Conservation (phyloP, 2,888 invertebrate species). For the Epinotia nisella region DNA sequence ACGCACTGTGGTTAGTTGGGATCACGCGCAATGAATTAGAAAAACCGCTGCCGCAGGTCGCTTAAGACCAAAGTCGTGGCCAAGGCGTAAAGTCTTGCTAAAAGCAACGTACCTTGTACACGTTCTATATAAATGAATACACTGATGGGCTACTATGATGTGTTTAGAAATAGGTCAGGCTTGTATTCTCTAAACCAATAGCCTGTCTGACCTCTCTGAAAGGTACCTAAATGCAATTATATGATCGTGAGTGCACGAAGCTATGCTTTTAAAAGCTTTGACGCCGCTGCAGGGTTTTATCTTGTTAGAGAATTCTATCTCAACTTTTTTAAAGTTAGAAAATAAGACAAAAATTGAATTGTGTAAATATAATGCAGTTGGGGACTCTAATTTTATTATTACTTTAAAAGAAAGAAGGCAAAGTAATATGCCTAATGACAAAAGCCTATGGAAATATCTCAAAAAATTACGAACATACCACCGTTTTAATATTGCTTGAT, state of each 20-base stretch:
- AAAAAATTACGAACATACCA: too few relatives aligned
- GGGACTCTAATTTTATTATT: too few relatives aligned
- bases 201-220: conserved; percentile 9
- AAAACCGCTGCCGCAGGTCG: too few relatives aligned
- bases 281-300: conserved; percentile 17
- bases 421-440: too few relatives aligned
- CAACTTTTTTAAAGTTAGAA: conserved; percentile 3
- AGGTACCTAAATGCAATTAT: conserved; percentile 24
- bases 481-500: too few relatives aligned
- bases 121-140: not conserved
- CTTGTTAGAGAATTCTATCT: conserved; percentile 10
- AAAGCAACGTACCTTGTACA: not conserved
- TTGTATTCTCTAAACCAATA: conserved; percentile 7
- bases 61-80: too few relatives aligned
- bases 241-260: conserved; percentile 17
- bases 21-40: too few relatives aligned
- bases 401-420: too few relatives aligned
- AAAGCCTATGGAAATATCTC: too few relatives aligned
- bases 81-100: too few relatives aligned
- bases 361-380: not conserved
- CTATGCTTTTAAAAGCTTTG: conserved; percentile 28
- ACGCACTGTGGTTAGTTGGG: too few relatives aligned
- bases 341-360: conserved; percentile 1
- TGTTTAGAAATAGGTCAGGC: conserved; percentile 5
- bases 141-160: not conserved